These are phyloP conservation scores for Drosophila anceps DNA, from an alignment of 2,888 invertebrate species.

Conservation along the genomic window DNA sequence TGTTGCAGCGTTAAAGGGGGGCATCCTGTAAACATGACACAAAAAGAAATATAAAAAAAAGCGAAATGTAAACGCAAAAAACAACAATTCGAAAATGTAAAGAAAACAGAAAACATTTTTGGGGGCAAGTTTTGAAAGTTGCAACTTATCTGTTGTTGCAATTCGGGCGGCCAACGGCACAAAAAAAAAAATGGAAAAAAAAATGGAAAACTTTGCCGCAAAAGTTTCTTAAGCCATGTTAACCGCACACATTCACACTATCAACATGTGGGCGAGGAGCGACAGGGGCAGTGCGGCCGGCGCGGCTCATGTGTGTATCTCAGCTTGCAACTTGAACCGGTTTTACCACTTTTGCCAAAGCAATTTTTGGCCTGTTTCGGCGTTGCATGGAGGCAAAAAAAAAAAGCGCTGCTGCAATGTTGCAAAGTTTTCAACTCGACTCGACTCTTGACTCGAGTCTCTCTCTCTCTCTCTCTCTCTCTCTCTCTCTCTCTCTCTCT, in stretches of 20 bases:
- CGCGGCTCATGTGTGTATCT: conserved; percentile 61
- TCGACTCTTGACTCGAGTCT: conserved; percentile 35
- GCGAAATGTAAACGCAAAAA: conserved; percentile 2
- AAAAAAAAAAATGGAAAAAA: conserved; percentile 2
- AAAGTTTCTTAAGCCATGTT: conserved; percentile 82
- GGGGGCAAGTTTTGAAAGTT: conserved; percentile 78
- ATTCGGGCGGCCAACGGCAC: conserved; percentile 18
- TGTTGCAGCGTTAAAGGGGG: conserved; percentile 13
- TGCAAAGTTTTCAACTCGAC: conserved; percentile 59
- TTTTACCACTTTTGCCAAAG: conserved; percentile 81
- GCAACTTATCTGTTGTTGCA: conserved; percentile 80
- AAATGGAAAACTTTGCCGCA: conserved; percentile 42
- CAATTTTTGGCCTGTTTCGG: conserved; percentile 75
- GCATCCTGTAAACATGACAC: conserved; percentile 63
- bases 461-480: conserved; percentile 34
- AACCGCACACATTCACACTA: conserved; percentile 79
- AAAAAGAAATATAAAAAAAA: conserved; percentile 18
- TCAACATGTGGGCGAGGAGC: conserved; percentile 31
- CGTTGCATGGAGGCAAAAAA: conserved; percentile 14
- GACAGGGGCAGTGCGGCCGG: neutral
- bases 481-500: neutral
- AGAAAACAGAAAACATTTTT: conserved; percentile 74
- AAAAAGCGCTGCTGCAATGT: conserved; percentile 46
- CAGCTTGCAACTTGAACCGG: conserved; percentile 71
- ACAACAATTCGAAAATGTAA: conserved; percentile 58